Percentiles rank a stretch among this genome's conserved stretches.
These are phyloP conservation scores for Microcebus lehilahytsara DNA, from an alignment of 2,113 vertebrate species.

Conservation along the genomic window DNA sequence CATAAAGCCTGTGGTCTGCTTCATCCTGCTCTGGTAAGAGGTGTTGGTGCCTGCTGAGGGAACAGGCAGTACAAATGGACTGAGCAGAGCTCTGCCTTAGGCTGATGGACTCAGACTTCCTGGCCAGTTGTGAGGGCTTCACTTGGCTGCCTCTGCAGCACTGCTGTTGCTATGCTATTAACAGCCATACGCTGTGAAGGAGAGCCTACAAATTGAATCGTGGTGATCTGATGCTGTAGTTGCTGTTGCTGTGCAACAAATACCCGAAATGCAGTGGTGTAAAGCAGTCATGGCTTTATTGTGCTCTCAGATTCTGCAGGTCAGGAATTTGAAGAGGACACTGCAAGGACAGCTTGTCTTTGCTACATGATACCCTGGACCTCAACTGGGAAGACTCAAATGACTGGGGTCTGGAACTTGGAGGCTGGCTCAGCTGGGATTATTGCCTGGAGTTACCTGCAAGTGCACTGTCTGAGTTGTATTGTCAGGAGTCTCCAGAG, in stretches of 20 bases:
- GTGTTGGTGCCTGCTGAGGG: neutral
- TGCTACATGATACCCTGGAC: neutral
- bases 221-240: neutral
- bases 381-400: neutral
- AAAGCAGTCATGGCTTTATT: neutral
- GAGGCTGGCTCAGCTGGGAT: neutral
- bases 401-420: neutral
- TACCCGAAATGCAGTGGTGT: neutral
- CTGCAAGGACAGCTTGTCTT: neutral
- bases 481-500: neutral
- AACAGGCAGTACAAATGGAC: neutral
- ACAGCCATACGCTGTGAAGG: neutral
- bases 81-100: neutral
- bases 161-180: neutral
- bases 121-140: neutral
- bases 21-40: neutral
- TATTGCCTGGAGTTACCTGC: neutral
- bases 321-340: neutral
- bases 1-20: neutral
- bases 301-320: neutral
- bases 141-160: neutral
- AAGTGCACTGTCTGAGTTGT: neutral
- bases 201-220: constrained; percentile 38
- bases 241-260: neutral
- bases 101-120: neutral